phyloP scores from a whole-genome alignment of 2,113 vertebrate species.

The Papio anubis region DNA sequence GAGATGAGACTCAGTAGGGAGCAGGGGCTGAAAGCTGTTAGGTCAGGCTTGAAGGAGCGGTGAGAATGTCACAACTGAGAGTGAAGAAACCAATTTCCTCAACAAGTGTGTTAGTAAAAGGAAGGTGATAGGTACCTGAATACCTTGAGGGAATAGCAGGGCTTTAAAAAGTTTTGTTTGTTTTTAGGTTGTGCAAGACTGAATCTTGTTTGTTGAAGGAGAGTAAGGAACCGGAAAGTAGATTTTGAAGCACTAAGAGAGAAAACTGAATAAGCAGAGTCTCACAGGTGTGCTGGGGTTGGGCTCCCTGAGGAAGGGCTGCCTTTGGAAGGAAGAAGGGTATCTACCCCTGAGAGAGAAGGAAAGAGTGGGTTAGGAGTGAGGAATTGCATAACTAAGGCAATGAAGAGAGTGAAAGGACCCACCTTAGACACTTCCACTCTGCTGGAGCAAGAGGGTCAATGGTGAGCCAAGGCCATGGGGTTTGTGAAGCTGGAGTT shows the following conservation, averaged over 20 bases:
- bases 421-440: neutral
- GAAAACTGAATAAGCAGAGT: neutral
- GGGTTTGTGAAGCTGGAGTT: neutral
- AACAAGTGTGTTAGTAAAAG: neutral
- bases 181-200: neutral
- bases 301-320: neutral
- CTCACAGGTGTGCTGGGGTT: neutral
- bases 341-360: neutral
- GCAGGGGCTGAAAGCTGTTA: neutral
- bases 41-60: neutral
- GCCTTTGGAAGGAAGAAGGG: neutral
- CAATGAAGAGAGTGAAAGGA: neutral
- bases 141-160: neutral
- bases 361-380: neutral
- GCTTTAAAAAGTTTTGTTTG: neutral
- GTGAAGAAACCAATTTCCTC: neutral
- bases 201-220: conserved; percentile 50
- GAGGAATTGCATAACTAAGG: neutral
- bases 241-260: conserved; percentile 1
- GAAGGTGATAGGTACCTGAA: neutral
- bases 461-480: rapidly evolving
- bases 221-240: neutral
- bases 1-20: neutral
- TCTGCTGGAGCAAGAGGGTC: neutral
- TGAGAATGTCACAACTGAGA: neutral